A percentile compares a stretch with the other conserved stretches of the same genome.
phyloP scores from a whole-genome alignment of 1,140 invertebrate species.

The Kradibia gibbosae region DNA sequence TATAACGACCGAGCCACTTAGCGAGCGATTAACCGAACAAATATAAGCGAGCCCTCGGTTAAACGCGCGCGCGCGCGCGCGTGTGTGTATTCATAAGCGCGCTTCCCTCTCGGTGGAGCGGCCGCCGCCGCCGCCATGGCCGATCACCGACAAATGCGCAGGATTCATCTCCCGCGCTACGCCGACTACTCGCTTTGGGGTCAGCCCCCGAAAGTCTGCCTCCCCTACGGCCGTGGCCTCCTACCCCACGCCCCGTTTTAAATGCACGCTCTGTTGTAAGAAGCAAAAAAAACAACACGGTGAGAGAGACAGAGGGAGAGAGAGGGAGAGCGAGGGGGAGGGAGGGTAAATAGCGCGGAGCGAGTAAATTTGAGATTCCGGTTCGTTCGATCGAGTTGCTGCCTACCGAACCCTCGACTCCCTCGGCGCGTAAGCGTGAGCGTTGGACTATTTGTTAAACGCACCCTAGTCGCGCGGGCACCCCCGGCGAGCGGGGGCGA shows the following conservation, averaged over 20 bases:
- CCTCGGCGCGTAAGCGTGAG: background rate
- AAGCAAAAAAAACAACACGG: background rate
- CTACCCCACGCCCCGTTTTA: background rate
- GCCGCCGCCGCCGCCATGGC: too few relatives aligned
- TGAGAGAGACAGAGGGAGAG: too few relatives aligned
- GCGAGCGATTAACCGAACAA: slow-evolving; percentile 64
- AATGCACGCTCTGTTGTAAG: background rate
- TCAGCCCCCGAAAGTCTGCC: background rate
- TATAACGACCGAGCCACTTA: slow-evolving; percentile 60
- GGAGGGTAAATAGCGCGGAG: background rate
- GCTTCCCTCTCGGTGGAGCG: background rate
- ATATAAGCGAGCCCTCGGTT: slow-evolving; percentile 55
- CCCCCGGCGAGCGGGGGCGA: too few relatives aligned
- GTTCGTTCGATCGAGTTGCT: slow-evolving; percentile 63
- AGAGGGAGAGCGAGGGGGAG: too few relatives aligned
- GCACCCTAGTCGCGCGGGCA: too few relatives aligned
- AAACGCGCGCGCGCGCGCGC: too few relatives aligned
- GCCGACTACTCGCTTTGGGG: background rate
- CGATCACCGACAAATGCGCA: background rate
- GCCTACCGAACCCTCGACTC: background rate
- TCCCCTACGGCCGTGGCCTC: background rate
- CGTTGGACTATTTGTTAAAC: slow-evolving; percentile 64
- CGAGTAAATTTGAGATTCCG: slow-evolving; percentile 53
- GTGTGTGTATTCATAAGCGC: background rate
- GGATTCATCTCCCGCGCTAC: background rate